Conservation (phyloP, 64 coral and sea anemone species). For the Montipora capricornis region DNA sequence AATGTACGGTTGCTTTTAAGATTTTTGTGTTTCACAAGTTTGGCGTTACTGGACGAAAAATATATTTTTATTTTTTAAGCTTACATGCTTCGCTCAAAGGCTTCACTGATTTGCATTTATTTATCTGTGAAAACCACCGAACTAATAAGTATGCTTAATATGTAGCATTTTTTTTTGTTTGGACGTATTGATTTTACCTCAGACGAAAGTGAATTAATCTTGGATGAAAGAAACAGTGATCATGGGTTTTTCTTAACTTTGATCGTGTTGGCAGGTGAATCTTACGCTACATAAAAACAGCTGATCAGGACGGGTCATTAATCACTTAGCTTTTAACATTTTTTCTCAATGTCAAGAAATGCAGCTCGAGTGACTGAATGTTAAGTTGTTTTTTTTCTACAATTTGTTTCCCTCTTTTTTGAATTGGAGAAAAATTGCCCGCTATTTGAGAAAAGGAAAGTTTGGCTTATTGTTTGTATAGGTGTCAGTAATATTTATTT, state of each 20-base stretch:
- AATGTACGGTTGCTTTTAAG: neutral
- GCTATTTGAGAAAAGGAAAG: too few relatives aligned
- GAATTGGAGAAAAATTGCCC: too few relatives aligned
- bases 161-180: neutral
- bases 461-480: neutral
- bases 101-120: constrained; percentile 23
- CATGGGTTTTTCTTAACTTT: neutral
- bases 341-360: neutral
- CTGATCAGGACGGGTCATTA: neutral
- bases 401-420: neutral
- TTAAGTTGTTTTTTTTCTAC: neutral
- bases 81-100: neutral
- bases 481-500: neutral
- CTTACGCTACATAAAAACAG: neutral
- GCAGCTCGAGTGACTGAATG: neutral
- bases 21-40: neutral
- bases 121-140: neutral
- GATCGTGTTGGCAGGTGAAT: neutral
- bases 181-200: neutral
- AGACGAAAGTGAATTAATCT: constrained; percentile 29
- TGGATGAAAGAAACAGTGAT: constrained; percentile 18
- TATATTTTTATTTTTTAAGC: too few relatives aligned
- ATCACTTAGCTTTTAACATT: neutral
- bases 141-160: neutral
- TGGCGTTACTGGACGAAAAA: neutral